phyloP scores from a whole-genome alignment of 1,140 invertebrate species.

The Nasonia giraulti region DNA sequence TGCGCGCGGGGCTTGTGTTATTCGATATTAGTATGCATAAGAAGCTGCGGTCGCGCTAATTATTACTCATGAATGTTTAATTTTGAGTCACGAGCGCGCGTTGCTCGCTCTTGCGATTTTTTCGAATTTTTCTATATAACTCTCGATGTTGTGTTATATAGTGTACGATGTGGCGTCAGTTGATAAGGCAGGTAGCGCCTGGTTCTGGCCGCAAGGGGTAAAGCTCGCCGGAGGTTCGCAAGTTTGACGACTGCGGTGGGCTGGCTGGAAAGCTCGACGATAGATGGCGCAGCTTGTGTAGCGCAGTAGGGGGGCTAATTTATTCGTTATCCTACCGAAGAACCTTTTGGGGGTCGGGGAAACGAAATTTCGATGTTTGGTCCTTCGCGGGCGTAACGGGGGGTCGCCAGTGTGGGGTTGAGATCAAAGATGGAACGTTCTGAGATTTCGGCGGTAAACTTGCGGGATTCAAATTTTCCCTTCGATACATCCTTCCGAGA shows the following conservation, averaged over 20 bases:
- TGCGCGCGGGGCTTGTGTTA: too few relatives aligned
- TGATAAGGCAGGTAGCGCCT: not conserved
- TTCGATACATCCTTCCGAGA: too few relatives aligned
- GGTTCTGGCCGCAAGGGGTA: not conserved
- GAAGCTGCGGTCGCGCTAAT: not conserved
- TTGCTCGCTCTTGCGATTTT: too few relatives aligned
- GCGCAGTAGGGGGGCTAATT: not conserved
- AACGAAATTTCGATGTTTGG: not conserved
- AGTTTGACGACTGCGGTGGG: not conserved
- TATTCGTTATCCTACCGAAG: not conserved
- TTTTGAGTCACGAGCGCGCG: not conserved
- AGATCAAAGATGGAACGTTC: not conserved
- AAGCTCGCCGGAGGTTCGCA: not conserved
- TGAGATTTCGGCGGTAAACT: not conserved
- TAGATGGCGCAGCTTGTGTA: not conserved
- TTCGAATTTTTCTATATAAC: too few relatives aligned
- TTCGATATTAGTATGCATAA: not conserved
- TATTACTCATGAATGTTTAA: slow-evolving; percentile 11
- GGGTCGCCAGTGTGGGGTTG: not conserved
- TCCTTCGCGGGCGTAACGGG: not conserved
- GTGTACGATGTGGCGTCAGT: not conserved
- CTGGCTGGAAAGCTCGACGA: not conserved
- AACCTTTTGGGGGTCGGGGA: not conserved
- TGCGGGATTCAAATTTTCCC: not conserved
- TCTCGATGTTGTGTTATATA: too few relatives aligned